A percentile compares a stretch with the other conserved stretches of the same genome.
Evolutionary conservation across 2,797 vertebrate genomes (phyloP).

Genomic region (Coregonus suidteri): DNA sequence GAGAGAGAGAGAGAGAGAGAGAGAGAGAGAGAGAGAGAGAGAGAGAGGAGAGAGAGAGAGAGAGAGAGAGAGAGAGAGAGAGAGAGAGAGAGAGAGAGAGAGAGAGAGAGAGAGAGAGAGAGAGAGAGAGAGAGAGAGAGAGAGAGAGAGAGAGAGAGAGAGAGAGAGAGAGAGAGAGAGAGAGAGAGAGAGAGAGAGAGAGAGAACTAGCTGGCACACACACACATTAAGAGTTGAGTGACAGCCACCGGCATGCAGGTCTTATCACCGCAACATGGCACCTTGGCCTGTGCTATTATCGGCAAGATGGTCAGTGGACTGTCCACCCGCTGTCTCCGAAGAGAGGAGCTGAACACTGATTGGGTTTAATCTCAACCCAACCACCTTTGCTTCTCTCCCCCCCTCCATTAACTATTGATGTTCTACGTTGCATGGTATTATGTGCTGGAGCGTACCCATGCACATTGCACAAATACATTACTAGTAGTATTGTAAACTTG

Average conservation of each 20-base stretch:
- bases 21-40: too few species aligned
- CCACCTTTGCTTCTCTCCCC: background rate
- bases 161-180: too few species aligned
- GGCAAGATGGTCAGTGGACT: conserved; percentile 26
- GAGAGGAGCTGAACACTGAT: conserved; percentile 8
- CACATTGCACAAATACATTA: too few species aligned
- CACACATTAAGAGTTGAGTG: conserved; percentile 40
- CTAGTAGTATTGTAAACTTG: background rate
- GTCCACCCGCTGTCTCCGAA: conserved; percentile 9
- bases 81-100: too few species aligned
- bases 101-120: too few species aligned
- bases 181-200: conserved; percentile 2
- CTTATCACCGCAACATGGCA: conserved; percentile 55
- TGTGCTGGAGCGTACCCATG: background rate
- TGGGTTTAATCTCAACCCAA: background rate
- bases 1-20: too few species aligned
- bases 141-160: too few species aligned
- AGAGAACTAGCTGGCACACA: conserved; percentile 42
- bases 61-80: too few species aligned
- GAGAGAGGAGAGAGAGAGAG: conserved; percentile 2
- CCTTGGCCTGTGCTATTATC: conserved; percentile 32
- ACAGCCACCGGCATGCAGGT: conserved; percentile 46
- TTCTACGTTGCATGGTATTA: background rate
- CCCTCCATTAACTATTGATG: background rate
- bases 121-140: too few species aligned